Conservation (phyloP, 2,113 vertebrate species). For the Telmatochromis sp. region DNA sequence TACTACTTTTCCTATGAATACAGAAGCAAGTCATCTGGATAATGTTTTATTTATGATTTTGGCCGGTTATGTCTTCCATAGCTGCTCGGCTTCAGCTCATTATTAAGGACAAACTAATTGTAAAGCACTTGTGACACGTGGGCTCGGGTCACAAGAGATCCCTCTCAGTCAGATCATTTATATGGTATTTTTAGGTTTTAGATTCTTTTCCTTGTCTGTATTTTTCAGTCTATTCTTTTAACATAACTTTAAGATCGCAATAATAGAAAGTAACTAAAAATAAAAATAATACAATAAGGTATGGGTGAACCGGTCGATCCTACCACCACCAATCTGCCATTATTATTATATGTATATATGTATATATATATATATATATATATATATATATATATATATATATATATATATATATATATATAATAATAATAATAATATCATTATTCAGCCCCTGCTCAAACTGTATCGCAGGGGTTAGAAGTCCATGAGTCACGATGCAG, state of each 20-base stretch:
- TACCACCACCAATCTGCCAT: no score
- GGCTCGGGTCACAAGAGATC: background rate
- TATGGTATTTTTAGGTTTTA: background rate
- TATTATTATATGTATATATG: no score
- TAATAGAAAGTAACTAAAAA: background rate
- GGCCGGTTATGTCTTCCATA: accelerated
- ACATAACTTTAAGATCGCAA: accelerated
- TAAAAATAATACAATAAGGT: background rate
- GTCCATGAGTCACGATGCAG: background rate
- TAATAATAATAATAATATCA: no score
- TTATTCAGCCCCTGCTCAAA: background rate
- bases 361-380: no score
- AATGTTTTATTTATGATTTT: background rate
- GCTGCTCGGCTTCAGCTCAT: accelerated
- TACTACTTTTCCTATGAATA: background rate
- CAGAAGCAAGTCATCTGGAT: background rate
- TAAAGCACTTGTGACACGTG: background rate
- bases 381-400: no score
- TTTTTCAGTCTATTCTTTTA: background rate
- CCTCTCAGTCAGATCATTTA: background rate
- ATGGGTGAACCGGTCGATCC: background rate
- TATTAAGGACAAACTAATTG: background rate
- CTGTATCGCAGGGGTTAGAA: background rate
- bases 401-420: no score
- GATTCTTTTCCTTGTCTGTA: accelerated